These are phyloP conservation scores for Rhodinocichla rosea DNA, from an alignment of 2,113 vertebrate genomes.

Conservation along the genomic window DNA sequence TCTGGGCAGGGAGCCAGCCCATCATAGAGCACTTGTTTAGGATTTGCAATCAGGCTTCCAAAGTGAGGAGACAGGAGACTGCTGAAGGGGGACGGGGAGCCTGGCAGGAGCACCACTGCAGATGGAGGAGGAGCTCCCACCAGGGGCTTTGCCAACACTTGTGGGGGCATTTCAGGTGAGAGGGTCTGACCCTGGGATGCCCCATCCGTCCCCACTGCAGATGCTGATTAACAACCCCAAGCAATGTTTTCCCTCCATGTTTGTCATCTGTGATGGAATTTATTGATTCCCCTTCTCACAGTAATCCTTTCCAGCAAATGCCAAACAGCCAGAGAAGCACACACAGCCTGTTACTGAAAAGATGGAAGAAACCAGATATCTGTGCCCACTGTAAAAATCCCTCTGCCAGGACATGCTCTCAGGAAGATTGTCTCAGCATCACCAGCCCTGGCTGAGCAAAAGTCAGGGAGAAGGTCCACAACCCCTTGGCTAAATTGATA, in stretches of 20 bases:
- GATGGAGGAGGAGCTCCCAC: not conserved
- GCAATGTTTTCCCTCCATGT: not conserved
- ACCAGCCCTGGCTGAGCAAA: not conserved
- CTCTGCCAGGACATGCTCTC: slow-evolving; percentile 36
- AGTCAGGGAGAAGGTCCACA: not conserved
- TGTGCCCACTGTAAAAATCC: slow-evolving; percentile 17
- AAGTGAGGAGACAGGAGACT: not conserved
- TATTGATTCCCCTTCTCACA: slow-evolving; percentile 30
- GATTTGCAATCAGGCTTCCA: slow-evolving; percentile 25
- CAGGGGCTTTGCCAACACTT: not conserved
- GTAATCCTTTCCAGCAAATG: slow-evolving; percentile 1
- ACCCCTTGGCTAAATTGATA: not conserved
- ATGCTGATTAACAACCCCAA: slow-evolving; percentile 46
- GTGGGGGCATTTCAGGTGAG: slow-evolving; percentile 27
- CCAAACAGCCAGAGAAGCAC: not conserved
- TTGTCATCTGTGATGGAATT: slow-evolving; percentile 57
- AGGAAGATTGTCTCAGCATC: not conserved
- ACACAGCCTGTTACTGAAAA: slow-evolving; percentile 11
- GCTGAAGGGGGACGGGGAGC: not conserved
- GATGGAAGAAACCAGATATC: not conserved
- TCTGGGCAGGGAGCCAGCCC: slow-evolving; percentile 35
- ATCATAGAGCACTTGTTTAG: slow-evolving; percentile 1
- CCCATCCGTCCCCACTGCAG: slow-evolving; percentile 1
- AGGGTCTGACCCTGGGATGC: not conserved
- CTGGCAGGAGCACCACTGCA: slow-evolving; percentile 26